Evolutionary conservation across 2,113 vertebrate species (phyloP), one percentile per base, ranked within the genome.

Genomic region (Daphoenositta chrysoptera): DNA sequence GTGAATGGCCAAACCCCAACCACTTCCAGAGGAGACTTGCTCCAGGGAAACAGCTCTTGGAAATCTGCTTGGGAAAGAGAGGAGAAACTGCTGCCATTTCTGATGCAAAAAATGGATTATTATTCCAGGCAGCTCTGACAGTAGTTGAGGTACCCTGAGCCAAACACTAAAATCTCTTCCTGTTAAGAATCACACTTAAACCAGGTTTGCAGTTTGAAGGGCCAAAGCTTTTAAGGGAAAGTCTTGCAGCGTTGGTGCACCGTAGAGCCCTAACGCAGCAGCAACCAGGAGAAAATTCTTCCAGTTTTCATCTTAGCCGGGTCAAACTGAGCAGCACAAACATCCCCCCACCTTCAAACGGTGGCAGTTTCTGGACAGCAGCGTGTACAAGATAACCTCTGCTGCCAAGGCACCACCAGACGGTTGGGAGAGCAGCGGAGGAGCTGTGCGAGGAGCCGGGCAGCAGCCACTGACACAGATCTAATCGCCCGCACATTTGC

Each of bases 291-390:
- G 58, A 65, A 90, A 83, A 85, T 33, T 72, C n/a, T 92, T 19
- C 40, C 2, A 1, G 31, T 87, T 85, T 79, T 47, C 70, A 80
- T 42, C 42, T 95, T 42, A 87, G 53, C 45, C 82, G 31, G 39
- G 82, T 73, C 82, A 87, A 79, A 50, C 35, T 0, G 4, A 65
- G 50, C 53, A 37, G 53, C 44, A 26, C 76, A 63, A 58, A 80
- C 79, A 47, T 54, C 33, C 27, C 31, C 31, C 42, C 40, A 1
- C 42, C 89, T 85, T 80, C 83, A 83, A 50, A 90, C 0, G 0
- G 73, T 90, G 82, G 70, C 70, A 91, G 78, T 22, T 57, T 93
- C 81, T 91, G 91, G 94, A 91, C 93, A 95, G 78, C 90, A 85
- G 75, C 9, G 0, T 77, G 93, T 88, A 72, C 58, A 8, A 93